These are phyloP conservation scores for Stictonetta naevosa DNA, from an alignment of 2,113 vertebrate genomes.

Conservation along the genomic window DNA sequence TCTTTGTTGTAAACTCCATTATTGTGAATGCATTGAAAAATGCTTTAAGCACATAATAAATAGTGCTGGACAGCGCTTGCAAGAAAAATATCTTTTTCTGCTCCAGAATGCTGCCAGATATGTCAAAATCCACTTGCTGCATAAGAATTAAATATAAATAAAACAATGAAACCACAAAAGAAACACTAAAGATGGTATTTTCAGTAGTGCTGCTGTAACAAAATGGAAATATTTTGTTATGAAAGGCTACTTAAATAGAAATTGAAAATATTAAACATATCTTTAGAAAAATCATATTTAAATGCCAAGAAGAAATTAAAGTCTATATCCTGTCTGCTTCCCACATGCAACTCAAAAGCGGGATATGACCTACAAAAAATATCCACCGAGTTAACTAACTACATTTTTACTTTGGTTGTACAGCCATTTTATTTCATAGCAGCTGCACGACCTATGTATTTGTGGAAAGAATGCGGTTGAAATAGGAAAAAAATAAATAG, in stretches of 20 bases:
- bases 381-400: background rate
- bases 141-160: background rate
- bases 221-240: background rate
- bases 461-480: background rate
- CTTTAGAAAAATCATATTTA: background rate
- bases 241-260: background rate
- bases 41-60: constrained; percentile 1
- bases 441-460: background rate
- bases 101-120: background rate
- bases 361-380: background rate
- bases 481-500: too few species aligned
- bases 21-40: constrained; percentile 32
- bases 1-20: constrained; percentile 26
- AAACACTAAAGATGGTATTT: background rate
- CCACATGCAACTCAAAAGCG: background rate
- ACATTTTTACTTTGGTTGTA: background rate
- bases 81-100: background rate
- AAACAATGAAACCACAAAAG: background rate
- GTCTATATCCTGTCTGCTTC: background rate
- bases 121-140: background rate
- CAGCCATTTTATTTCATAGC: background rate
- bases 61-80: background rate
- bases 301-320: background rate
- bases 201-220: background rate
- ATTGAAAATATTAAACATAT: background rate